phyloP scores from a whole-genome alignment of 92 coral and sea anemone species.

The Bergia puertoricense region DNA sequence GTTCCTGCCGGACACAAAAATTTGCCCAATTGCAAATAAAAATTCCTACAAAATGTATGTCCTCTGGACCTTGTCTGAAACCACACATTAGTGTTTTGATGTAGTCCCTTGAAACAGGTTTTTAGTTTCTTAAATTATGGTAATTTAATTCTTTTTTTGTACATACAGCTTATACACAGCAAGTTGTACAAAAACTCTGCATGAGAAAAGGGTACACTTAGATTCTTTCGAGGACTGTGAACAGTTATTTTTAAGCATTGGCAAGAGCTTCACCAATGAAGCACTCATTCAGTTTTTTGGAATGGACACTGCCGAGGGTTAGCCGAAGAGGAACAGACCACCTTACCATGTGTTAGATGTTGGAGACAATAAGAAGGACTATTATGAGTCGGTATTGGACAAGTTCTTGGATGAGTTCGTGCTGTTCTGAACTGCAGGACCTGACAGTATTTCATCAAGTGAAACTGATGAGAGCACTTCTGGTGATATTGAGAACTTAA shows the following conservation, averaged over 20 bases:
- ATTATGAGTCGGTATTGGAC: conserved; percentile 40
- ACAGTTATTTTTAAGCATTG: conserved; percentile 49
- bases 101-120: conserved; percentile 3
- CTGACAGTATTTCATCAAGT: conserved; percentile 25
- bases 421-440: conserved; percentile 35
- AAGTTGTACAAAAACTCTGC: conserved; percentile 47
- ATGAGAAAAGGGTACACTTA: conserved; percentile 51
- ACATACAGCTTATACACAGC: conserved; percentile 43
- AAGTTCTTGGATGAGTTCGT: conserved; percentile 35
- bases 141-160: conserved; percentile 14
- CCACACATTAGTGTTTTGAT: neutral
- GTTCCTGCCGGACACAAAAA: no score
- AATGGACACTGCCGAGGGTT: conserved; percentile 46
- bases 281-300: conserved; percentile 54
- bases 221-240: conserved; percentile 60
- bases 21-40: neutral
- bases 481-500: conserved; percentile 32
- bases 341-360: conserved; percentile 51
- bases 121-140: conserved; percentile 6
- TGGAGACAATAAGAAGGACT: conserved; percentile 51
- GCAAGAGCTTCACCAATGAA: conserved; percentile 54
- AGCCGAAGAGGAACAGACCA: conserved; percentile 48
- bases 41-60: neutral
- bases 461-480: conserved; percentile 23
- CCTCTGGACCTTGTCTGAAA: neutral